Base-by-base conservation (phyloP, 2,888 invertebrate species). In the Pecten maximus region DNA sequence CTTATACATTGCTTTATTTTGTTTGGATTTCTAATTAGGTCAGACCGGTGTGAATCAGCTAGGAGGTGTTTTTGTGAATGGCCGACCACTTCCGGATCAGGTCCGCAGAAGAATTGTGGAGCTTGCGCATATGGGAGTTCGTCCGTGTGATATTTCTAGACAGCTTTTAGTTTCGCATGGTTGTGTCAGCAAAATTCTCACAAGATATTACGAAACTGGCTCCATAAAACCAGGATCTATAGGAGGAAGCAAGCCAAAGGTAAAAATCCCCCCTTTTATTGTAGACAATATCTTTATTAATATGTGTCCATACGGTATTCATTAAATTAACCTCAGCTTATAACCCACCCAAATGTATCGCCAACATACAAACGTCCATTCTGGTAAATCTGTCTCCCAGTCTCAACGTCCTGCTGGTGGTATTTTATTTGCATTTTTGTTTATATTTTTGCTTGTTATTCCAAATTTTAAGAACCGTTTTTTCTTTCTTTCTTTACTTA, bases 31-130 rank as follows among this genome's bases (percentile, higher is more conserved):
- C n/a, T n/a, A n/a, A n/a, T n/a, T 97, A 99, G 99, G 99, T 96
- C 99, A 99, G 97, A 99, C 99, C 87, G 99, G 99, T 94, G 99
- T 99, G 87, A 99, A 99, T 97, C 99, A 99, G 97, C 97, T 99
- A 94, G 99, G 99, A 89, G 99, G 99, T 87, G 99, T 99, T 91
- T 99, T 99, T 97, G 99, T 99, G 19, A 99, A 99, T 97, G 99
- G 99, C 0, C 98, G 99, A n/a, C 99, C 99, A 2, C 97, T 99
- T 91, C 99, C 99, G 3, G 99, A 99, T 96, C 99, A 98, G 95
- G 98, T 99, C 35, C 97, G 99, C 92, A 98, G 99, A 93, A 97
- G 99, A 93, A 99, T 99, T 94, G 99, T 99, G 0, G 99, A 99
- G 96, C 97, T 99, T 96, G 99, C 99, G 40, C 97, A 99, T 95